A percentile compares a stretch with the other conserved stretches of the same genome.
These are phyloP conservation scores for Sciurus niger DNA, from an alignment of 2,113 vertebrate species.

Conservation along the genomic window DNA sequence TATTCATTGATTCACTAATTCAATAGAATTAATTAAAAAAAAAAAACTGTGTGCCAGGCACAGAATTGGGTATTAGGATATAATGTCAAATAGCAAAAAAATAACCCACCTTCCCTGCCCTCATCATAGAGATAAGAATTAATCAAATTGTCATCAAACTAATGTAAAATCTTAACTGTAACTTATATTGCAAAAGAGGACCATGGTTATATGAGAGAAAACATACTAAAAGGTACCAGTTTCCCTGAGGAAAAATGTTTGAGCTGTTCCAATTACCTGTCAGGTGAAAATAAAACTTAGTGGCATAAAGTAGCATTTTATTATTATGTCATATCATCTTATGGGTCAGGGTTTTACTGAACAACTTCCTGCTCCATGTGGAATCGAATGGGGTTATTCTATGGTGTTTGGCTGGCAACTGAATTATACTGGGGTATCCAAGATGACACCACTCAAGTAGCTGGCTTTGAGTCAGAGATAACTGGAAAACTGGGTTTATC, in stretches of 20 bases:
- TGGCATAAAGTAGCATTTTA: background rate
- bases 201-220: background rate
- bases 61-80: background rate
- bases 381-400: background rate
- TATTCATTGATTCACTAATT: background rate
- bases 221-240: background rate
- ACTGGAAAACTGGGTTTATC: background rate
- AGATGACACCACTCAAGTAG: background rate
- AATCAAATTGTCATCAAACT: background rate
- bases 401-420: background rate
- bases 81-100: background rate
- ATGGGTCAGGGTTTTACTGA: background rate
- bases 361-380: background rate
- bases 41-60: background rate
- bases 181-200: background rate
- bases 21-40: background rate
- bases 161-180: conserved; percentile 20
- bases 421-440: background rate
- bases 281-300: background rate
- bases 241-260: conserved; percentile 1
- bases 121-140: background rate
- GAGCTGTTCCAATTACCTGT: background rate
- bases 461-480: background rate
- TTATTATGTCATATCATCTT: background rate
- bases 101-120: background rate